A percentile compares a stretch with the other conserved stretches of the same genome.
Conservation (phyloP, 1,140 invertebrate genomes). For the Heliconius himera region DNA sequence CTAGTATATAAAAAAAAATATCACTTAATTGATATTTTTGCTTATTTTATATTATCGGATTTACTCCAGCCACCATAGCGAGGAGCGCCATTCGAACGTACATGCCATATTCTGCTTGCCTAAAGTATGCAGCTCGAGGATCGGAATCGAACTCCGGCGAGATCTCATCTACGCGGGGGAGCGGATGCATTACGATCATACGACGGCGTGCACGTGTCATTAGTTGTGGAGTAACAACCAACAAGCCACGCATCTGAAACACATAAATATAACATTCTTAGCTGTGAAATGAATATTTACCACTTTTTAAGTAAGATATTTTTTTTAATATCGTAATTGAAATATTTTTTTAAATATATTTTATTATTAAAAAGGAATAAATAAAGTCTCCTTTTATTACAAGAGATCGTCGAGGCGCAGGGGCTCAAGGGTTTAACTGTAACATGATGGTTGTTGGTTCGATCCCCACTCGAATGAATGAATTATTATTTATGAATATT, state of each 20-base stretch:
- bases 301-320: too few species aligned
- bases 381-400: too few species aligned
- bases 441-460: too few species aligned
- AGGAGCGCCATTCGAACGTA: constrained; percentile 99
- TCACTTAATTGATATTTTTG: neutral
- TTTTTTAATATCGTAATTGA: neutral
- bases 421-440: too few species aligned
- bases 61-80: constrained; percentile 91
- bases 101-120: constrained; percentile 98
- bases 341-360: too few species aligned
- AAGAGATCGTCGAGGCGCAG: too few species aligned
- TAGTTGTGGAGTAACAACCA: constrained; percentile 95
- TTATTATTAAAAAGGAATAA: too few species aligned
- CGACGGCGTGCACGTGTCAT: constrained; percentile 96
- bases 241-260: constrained; percentile 90
- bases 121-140: constrained; percentile 98
- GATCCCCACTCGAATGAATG: too few species aligned
- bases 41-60: constrained; percentile 56
- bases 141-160: constrained; percentile 96
- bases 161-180: constrained; percentile 97
- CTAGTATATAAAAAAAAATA: too few species aligned
- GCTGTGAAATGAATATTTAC: neutral
- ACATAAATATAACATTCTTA: constrained; percentile 20
- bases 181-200: constrained; percentile 98
- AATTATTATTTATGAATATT: too few species aligned